These are phyloP conservation scores for Amazonetta brasiliensis DNA, from an alignment of 2,797 vertebrate genomes.

Conservation along the genomic window DNA sequence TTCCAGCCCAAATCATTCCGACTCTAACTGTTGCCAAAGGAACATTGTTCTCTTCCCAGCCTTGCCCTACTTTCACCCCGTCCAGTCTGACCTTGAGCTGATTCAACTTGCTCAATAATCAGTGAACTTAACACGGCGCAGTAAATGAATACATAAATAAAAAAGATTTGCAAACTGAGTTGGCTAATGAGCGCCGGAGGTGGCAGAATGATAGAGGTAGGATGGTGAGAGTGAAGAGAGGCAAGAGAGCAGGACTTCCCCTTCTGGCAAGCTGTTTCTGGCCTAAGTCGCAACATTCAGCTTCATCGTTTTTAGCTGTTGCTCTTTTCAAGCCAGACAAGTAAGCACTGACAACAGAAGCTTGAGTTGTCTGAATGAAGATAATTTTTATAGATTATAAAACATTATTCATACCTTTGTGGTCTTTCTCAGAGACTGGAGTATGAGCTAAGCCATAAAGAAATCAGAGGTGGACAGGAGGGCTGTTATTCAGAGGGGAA, in stretches of 20 bases:
- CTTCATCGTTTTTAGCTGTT: not conserved
- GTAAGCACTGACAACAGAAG: not conserved
- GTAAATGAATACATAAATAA: too few species aligned
- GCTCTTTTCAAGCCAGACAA: not conserved
- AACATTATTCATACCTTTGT: not conserved
- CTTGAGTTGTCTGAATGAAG: not conserved
- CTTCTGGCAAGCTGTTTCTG: not conserved
- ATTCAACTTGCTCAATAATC: not conserved
- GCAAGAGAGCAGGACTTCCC: not conserved
- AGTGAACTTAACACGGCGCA: not conserved
- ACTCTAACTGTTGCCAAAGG: not conserved
- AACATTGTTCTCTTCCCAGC: not conserved
- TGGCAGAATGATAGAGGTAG: not conserved
- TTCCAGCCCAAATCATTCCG: too few species aligned
- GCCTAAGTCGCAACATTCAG: not conserved
- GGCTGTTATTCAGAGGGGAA: not conserved
- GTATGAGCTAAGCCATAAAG: not conserved
- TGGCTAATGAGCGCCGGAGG: not conserved
- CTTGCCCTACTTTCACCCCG: not conserved
- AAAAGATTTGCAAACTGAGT: not conserved
- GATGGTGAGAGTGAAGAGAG: not conserved
- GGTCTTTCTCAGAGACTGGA: not conserved
- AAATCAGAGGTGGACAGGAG: not conserved
- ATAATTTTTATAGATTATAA: not conserved
- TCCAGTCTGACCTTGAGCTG: not conserved